Evolutionary conservation across 2,888 invertebrate species (phyloP).

Genomic region (Fragum sueziense): DNA sequence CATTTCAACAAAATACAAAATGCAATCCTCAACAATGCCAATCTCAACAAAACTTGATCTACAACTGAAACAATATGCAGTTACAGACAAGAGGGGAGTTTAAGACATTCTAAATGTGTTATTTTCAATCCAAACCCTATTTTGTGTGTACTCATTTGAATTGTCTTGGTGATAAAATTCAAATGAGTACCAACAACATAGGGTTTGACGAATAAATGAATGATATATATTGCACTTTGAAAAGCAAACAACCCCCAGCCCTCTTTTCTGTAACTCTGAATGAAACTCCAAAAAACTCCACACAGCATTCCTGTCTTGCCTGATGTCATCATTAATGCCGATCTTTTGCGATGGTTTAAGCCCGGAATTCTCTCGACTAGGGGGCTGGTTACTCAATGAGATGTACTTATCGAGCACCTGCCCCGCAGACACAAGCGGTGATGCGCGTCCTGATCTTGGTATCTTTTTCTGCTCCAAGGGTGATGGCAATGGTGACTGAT

Average conservation of each 20-base stretch:
- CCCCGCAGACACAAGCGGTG: constrained; percentile 66
- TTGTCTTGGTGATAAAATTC: too few species aligned
- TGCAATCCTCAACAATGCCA: neutral
- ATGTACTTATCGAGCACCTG: constrained; percentile 71
- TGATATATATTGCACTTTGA: too few species aligned
- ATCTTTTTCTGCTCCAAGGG: constrained; percentile 24
- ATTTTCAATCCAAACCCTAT: too few species aligned
- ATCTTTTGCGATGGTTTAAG: constrained; percentile 42
- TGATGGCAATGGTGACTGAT: constrained; percentile 36
- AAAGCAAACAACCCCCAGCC: too few species aligned
- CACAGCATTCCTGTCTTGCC: constrained; percentile 56
- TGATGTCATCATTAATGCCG: constrained; percentile 55
- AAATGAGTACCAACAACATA: too few species aligned
- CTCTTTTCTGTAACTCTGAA: too few species aligned
- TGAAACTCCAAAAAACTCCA: too few species aligned
- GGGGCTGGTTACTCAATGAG: constrained; percentile 65
- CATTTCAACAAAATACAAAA: neutral
- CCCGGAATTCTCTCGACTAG: constrained; percentile 46
- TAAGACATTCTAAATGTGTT: too few species aligned
- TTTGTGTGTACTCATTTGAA: too few species aligned
- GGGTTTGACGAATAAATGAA: too few species aligned
- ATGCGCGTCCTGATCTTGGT: constrained; percentile 59
- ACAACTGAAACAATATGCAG: constrained; percentile 3
- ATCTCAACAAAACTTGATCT: neutral
- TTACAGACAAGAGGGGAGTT: too few species aligned